A percentile compares a stretch with the other conserved stretches of the same genome.
These are phyloP conservation scores for Phyllostomus hastatus DNA, from an alignment of 2,113 vertebrate species.

Conservation along the genomic window DNA sequence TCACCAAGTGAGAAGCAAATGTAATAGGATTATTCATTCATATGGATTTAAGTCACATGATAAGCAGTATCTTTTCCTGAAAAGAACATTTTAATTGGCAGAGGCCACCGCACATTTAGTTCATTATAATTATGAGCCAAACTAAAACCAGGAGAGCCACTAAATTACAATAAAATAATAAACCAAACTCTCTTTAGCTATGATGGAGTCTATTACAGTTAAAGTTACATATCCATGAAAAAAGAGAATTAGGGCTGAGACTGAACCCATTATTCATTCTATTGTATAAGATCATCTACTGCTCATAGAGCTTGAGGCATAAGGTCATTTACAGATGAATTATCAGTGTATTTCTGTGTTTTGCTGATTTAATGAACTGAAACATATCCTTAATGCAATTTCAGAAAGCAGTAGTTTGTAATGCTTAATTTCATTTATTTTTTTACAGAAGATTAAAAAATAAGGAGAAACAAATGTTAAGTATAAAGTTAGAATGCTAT, in stretches of 20 bases:
- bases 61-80: background rate
- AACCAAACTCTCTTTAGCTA: slow-evolving; percentile 47
- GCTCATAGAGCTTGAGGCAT: slow-evolving; percentile 25
- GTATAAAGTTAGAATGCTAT: slow-evolving; percentile 5
- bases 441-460: slow-evolving; percentile 17
- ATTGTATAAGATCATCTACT: slow-evolving; percentile 7
- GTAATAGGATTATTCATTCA: slow-evolving; percentile 41
- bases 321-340: slow-evolving; percentile 16
- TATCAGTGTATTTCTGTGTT: slow-evolving; percentile 52
- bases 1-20: slow-evolving; percentile 21
- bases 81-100: slow-evolving; percentile 27
- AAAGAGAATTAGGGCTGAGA: slow-evolving; percentile 26
- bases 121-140: slow-evolving; percentile 29
- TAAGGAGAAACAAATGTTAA: slow-evolving; percentile 24
- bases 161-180: slow-evolving; percentile 62
- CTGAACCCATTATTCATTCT: slow-evolving; percentile 41
- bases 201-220: slow-evolving; percentile 53
- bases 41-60: slow-evolving; percentile 39
- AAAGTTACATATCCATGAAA: slow-evolving; percentile 64
- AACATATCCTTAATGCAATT: background rate
- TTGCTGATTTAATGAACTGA: slow-evolving; percentile 56
- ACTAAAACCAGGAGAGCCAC: background rate
- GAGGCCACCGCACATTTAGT: background rate
- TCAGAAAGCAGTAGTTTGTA: slow-evolving; percentile 11
- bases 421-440: slow-evolving; percentile 41